A percentile compares a stretch with the other conserved stretches of the same genome.
Conservation (phyloP, 2,888 invertebrate species). For the Linnaemya vulpina region DNA sequence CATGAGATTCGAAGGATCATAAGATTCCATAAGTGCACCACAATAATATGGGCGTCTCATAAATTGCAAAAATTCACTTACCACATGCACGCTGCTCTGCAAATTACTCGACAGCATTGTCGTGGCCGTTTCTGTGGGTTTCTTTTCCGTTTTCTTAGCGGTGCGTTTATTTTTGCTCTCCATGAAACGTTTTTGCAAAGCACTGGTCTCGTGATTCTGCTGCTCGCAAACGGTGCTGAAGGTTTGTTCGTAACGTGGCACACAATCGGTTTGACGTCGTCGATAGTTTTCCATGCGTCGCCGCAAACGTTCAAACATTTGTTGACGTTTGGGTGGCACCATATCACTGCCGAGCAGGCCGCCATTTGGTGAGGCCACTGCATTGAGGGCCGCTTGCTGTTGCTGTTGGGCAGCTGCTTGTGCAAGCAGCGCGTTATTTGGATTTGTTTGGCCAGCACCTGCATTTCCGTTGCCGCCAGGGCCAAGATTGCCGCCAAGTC, state of each 20-base stretch:
- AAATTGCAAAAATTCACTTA: slow-evolving; percentile 82
- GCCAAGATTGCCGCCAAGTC: slow-evolving; percentile 79
- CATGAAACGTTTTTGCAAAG: slow-evolving; percentile 93
- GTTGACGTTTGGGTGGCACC: slow-evolving; percentile 91
- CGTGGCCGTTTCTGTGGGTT: slow-evolving; percentile 80
- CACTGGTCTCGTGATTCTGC: slow-evolving; percentile 93
- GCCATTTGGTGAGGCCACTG: slow-evolving; percentile 68
- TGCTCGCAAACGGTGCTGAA: slow-evolving; percentile 94
- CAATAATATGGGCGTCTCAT: no score
- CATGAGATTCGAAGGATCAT: no score
- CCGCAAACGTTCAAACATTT: slow-evolving; percentile 92
- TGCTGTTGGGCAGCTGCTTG: slow-evolving; percentile 42
- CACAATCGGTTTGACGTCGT: slow-evolving; percentile 92
- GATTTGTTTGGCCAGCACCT: slow-evolving; percentile 74
- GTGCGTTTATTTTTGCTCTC: slow-evolving; percentile 95
- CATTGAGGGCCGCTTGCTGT: slow-evolving; percentile 65
- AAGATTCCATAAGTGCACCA: no score
- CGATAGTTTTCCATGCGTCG: slow-evolving; percentile 95
- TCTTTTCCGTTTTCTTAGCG: slow-evolving; percentile 91
- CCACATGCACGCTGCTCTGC: slow-evolving; percentile 91
- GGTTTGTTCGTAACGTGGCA: slow-evolving; percentile 94
- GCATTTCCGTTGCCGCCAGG: slow-evolving; percentile 81
- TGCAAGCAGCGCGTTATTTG: slow-evolving; percentile 57
- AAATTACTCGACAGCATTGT: slow-evolving; percentile 83
- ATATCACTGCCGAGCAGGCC: slow-evolving; percentile 82